Evolutionary conservation across 1,140 invertebrate genomes (phyloP).

Genomic region (Portunus trituberculatus): DNA sequence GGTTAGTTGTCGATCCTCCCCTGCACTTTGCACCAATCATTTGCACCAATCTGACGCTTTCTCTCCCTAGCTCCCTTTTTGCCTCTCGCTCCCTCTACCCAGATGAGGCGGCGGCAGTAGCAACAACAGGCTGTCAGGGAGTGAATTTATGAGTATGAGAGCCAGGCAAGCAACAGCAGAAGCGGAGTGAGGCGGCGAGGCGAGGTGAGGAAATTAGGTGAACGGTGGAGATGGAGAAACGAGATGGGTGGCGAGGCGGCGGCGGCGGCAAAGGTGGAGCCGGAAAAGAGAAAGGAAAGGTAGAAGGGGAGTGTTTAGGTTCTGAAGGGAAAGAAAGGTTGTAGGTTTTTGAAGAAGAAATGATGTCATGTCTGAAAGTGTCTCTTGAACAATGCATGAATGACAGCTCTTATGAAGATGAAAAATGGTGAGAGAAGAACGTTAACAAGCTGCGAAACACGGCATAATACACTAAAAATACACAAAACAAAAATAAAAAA

Average conservation of each 20-base stretch:
- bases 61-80: not conserved
- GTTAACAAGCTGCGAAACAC: not conserved
- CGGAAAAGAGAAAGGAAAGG: not conserved
- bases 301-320: not conserved
- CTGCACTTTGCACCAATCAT: not conserved
- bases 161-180: not conserved
- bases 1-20: not conserved
- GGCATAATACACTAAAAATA: not conserved
- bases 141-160: not conserved
- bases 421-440: not conserved
- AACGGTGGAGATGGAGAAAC: not conserved
- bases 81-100: not conserved
- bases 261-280: not conserved
- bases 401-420: not conserved
- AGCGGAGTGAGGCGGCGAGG: not conserved
- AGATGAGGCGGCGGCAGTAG: slow-evolving; percentile 6
- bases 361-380: not conserved
- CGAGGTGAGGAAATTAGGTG: not conserved
- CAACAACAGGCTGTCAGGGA: slow-evolving; percentile 8
- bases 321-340: not conserved
- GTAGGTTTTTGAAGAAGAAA: not conserved
- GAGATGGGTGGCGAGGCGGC: not conserved
- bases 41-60: not conserved
- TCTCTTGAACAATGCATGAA: not conserved
- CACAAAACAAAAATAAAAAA: not conserved